Percentiles rank a stretch among this genome's conserved stretches.
Conservation (phyloP, 1,140 invertebrate genomes). For the Pogonomyrmex barbatus region DNA sequence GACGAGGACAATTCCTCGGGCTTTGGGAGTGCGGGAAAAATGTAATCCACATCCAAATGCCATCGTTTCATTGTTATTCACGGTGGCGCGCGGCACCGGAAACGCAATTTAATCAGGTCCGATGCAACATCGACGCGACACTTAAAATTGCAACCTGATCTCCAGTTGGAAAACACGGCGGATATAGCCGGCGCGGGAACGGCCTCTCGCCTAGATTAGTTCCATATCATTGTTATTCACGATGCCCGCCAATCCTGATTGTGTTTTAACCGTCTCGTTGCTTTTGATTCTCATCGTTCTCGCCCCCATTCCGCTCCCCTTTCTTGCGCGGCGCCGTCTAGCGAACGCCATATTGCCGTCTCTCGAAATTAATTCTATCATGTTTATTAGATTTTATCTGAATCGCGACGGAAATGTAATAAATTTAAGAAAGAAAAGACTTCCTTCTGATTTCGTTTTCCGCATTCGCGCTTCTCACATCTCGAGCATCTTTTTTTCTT, state of each 20-base stretch:
- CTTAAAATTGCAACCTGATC: conserved; percentile 78
- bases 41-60: conserved; percentile 30
- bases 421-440: not conserved
- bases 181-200: conserved; percentile 45
- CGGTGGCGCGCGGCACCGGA: conserved; percentile 62
- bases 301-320: not conserved
- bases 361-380: conserved; percentile 50
- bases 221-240: conserved; percentile 80
- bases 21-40: conserved; percentile 7
- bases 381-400: conserved; percentile 30
- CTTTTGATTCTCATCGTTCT: conserved; percentile 57
- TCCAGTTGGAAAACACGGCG: conserved; percentile 61
- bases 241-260: conserved; percentile 75
- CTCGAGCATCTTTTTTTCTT: too few species aligned
- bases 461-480: not conserved
- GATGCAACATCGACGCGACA: conserved; percentile 72
- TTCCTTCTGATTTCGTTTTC: not conserved
- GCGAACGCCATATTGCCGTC: conserved; percentile 28
- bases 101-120: conserved; percentile 79
- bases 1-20: conserved; percentile 27
- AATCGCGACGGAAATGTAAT: conserved; percentile 24
- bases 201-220: conserved; percentile 70
- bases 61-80: conserved; percentile 80
- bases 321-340: conserved; percentile 23
- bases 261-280: conserved; percentile 78